Evolutionary conservation across 2,888 invertebrate genomes (phyloP).

Genomic region (Pantelozetes paolii): DNA sequence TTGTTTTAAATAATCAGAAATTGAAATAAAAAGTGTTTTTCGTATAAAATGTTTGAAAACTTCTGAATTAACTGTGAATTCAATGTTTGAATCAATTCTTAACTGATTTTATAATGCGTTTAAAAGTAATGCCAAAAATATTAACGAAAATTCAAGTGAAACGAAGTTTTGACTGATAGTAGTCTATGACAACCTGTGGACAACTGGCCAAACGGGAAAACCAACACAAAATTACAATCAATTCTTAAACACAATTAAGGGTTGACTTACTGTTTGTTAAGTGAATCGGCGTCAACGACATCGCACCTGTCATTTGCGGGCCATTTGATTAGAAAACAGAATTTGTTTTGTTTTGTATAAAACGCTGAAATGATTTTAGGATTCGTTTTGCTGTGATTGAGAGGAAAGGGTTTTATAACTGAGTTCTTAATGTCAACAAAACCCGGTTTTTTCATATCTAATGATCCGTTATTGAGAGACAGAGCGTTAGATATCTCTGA

Average conservation of each 20-base stretch:
- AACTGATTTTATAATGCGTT: too few species aligned
- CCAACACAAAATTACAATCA: neutral
- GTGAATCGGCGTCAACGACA: neutral
- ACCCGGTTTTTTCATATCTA: conserved; percentile 18
- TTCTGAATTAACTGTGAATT: too few species aligned
- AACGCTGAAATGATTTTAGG: conserved; percentile 2
- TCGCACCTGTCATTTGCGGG: neutral
- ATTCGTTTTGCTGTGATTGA: neutral
- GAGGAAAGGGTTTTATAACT: neutral
- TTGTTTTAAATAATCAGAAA: too few species aligned
- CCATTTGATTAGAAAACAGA: conserved; percentile 6
- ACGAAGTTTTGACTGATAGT: conserved; percentile 5
- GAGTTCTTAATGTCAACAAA: neutral
- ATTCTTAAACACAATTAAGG: neutral
- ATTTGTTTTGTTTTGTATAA: neutral
- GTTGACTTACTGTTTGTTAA: conserved; percentile 5
- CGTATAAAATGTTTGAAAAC: too few species aligned
- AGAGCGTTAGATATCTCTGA: neutral
- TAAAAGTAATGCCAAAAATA: too few species aligned
- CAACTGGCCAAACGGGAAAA: neutral
- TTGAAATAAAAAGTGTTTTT: too few species aligned
- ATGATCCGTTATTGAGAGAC: neutral
- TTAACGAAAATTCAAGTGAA: too few species aligned
- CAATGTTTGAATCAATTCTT: too few species aligned
- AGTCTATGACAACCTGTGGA: neutral